Evolutionary conservation across 1,140 invertebrate species (phyloP).

Genomic region (Aporrectodea caliginosa): DNA sequence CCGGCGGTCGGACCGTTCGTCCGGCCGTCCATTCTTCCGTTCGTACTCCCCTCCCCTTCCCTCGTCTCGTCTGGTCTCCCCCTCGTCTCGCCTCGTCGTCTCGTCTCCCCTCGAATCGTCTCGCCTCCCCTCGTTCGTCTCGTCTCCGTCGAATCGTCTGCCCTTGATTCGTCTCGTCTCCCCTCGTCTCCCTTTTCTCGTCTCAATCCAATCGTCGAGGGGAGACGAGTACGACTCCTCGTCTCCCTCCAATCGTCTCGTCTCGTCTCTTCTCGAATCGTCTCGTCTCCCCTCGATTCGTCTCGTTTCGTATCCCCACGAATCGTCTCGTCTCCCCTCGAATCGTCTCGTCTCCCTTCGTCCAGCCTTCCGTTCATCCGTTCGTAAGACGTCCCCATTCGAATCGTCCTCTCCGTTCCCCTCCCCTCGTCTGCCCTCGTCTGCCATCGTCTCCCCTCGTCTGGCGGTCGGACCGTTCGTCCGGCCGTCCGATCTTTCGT

Average conservation of each 20-base stretch:
- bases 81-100: slow-evolving; percentile 4
- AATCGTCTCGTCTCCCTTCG: no score
- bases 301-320: no score
- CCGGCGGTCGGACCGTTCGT: no score
- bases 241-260: neutral
- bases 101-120: no score
- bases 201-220: no score
- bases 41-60: no score
- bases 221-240: neutral
- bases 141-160: neutral
- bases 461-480: no score
- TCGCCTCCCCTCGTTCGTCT: neutral
- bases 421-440: slow-evolving; percentile 5
- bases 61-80: neutral
- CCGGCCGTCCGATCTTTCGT: no score
- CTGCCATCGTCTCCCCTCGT: no score
- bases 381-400: neutral
- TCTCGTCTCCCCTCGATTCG: no score
- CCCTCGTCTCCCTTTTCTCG: neutral
- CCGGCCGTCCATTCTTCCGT: no score
- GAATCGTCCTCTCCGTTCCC: neutral
- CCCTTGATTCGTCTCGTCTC: slow-evolving; percentile 3
- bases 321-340: no score
- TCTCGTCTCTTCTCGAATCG: neutral
- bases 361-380: neutral